Percentiles rank a stretch among this genome's conserved stretches.
Evolutionary conservation across 2,888 invertebrate genomes (phyloP).

Genomic region (Xanthorhoe spadicearia): DNA sequence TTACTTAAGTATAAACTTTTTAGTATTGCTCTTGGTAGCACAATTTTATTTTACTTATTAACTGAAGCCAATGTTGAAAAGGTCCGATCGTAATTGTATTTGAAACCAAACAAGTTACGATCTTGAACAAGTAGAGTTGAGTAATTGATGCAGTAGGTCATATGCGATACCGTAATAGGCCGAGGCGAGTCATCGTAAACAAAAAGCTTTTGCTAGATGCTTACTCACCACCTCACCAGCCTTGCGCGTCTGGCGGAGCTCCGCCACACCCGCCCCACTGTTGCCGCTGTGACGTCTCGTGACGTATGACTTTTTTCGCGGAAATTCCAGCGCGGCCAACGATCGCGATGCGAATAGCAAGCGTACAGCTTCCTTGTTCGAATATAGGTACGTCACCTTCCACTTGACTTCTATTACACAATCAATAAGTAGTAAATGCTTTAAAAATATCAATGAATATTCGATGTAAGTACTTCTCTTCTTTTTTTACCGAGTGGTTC

Average conservation of each 20-base stretch:
- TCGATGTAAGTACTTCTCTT: background rate
- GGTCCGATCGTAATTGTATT: background rate
- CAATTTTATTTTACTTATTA: too few species aligned
- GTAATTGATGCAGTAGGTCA: conserved; percentile 41
- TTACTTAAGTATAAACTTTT: too few species aligned
- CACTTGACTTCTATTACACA: conserved; percentile 22
- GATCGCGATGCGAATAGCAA: conserved; percentile 58
- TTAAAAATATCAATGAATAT: background rate
- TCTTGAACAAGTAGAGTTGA: background rate
- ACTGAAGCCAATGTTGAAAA: background rate
- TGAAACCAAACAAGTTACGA: background rate
- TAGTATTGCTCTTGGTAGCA: too few species aligned
- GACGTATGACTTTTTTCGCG: conserved; percentile 80
- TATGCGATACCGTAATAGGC: conserved; percentile 54
- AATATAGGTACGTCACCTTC: conserved; percentile 18
- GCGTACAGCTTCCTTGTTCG: conserved; percentile 26
- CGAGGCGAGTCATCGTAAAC: conserved; percentile 49
- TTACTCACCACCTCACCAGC: conserved; percentile 57
- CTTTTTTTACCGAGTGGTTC: background rate
- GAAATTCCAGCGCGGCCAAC: conserved; percentile 76
- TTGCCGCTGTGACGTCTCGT: conserved; percentile 59
- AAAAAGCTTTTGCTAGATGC: conserved; percentile 55
- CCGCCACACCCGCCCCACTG: conserved; percentile 55
- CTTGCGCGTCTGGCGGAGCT: conserved; percentile 72
- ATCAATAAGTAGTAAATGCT: background rate